Base-by-base conservation (phyloP, 2,797 vertebrate genomes). In the Halcyon chelicuti region DNA sequence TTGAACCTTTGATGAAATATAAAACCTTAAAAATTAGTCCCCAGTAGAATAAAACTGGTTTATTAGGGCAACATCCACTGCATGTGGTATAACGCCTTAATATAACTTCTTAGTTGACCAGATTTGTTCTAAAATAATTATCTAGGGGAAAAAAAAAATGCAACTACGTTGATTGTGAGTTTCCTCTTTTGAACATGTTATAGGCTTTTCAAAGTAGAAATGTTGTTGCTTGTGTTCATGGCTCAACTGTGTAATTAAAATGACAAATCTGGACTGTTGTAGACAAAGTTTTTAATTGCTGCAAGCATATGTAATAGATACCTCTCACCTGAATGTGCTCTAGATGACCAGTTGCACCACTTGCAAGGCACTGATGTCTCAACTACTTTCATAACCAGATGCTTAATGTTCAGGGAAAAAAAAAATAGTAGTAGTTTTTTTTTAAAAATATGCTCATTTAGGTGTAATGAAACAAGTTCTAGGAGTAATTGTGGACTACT, bases 371-470 rank as follows among this genome's bases (percentile, higher is more conserved):
- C 6, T 95, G 89, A 77, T 77, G 17, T 93, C 62, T 96, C 93
- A 79, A 60, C 68, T 66, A 17, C 63, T 96, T 93, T 85, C 70
- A 58, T 83, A 91, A 87, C 51, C 87, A 96, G 90, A 95, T 95
- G 74, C 49, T 97, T 95, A 96, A 97, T 97, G 94, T 91, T 93
- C 82, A 94, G 70, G 21, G 19, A 84, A 92, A 85, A 91, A 92
- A 74, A 91, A 72, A 91, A 92, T 61, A 86, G 31, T 77, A 78
- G 58, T 87, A 78, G 68, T 85, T 46, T 62, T 94, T 37, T 58
- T 4, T 1, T 9, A 42, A 4, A 73, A 86, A 82, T 73, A 28
- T 71, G 57, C 31, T 95, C 76, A 94, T 95, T 96, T 93, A 91
- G 47, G 67, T 91, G 74, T 72, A 97, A 93, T 95, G 90, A 95